Percentiles rank a stretch among this genome's conserved stretches.
Conservation (phyloP, 2,888 invertebrate genomes). For the Eupithecia insigniata region DNA sequence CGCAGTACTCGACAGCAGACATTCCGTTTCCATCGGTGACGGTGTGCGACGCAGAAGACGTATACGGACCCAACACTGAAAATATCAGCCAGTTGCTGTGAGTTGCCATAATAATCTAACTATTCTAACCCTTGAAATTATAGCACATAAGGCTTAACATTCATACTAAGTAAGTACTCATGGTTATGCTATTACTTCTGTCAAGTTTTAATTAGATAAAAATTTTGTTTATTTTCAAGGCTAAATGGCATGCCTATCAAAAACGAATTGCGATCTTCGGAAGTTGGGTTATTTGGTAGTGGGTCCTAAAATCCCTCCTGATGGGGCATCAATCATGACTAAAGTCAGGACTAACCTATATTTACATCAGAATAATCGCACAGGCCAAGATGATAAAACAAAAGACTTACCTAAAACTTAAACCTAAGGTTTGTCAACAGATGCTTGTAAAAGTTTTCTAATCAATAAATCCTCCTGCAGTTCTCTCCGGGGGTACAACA, state of each 20-base stretch:
- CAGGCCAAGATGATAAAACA: neutral
- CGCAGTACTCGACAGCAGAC: slow-evolving; percentile 63
- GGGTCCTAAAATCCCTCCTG: too few species aligned
- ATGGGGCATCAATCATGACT: too few species aligned
- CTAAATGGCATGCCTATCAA: too few species aligned
- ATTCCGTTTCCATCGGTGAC: slow-evolving; percentile 69
- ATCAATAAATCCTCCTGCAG: slow-evolving; percentile 45
- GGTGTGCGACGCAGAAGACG: slow-evolving; percentile 61
- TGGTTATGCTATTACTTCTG: too few species aligned
- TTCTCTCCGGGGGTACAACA: slow-evolving; percentile 59
- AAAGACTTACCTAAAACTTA: neutral
- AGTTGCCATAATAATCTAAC: slow-evolving; percentile 43
- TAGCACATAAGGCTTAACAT: neutral
- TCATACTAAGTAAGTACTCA: too few species aligned
- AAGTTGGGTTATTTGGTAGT: neutral
- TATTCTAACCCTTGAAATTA: neutral
- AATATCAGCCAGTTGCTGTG: slow-evolving; percentile 68
- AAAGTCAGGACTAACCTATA: too few species aligned
- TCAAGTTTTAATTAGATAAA: too few species aligned
- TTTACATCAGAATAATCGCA: neutral
- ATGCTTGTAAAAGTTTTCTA: slow-evolving; percentile 2
- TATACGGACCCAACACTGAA: slow-evolving; percentile 61
- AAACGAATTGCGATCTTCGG: too few species aligned
- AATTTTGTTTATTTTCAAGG: too few species aligned
- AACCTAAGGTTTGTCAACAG: neutral